Evolutionary conservation across 1,140 invertebrate genomes (phyloP).

Genomic region (Ostrea denselamellosa): DNA sequence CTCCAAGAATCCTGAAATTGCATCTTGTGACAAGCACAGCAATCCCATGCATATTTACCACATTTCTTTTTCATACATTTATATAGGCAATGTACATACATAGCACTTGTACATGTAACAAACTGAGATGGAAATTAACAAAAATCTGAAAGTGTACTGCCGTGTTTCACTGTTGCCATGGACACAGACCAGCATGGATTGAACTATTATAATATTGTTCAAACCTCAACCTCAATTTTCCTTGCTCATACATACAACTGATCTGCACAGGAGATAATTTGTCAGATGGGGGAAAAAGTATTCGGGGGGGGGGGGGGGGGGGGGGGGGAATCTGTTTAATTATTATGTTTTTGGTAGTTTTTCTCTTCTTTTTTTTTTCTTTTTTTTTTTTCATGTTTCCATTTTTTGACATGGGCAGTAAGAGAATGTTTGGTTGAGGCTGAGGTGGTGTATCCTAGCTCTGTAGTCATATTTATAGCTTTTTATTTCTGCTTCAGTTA

Average conservation of each 20-base stretch:
- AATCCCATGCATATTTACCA: not conserved
- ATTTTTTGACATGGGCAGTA: not conserved
- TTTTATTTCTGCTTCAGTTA: conserved; percentile 36
- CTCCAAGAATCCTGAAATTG: not conserved
- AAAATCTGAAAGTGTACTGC: not conserved
- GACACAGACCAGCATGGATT: not conserved
- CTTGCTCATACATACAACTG: not conserved
- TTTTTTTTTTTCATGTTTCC: no score
- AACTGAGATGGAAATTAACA: not conserved
- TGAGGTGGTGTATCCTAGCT: not conserved
- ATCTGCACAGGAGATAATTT: no score
- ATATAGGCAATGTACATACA: not conserved
- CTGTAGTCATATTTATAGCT: conserved; percentile 25
- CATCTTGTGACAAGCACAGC: not conserved
- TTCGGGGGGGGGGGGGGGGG: no score
- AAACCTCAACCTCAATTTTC: not conserved
- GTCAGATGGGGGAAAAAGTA: no score
- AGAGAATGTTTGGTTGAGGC: not conserved
- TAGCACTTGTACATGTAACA: not conserved
- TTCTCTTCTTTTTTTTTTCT: no score
- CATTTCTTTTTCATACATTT: not conserved
- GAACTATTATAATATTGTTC: not conserved
- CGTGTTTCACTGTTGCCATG: not conserved
- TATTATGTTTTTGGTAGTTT: no score
- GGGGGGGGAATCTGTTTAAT: no score